Percentiles rank a stretch among this genome's conserved stretches.
These are phyloP conservation scores for Porites cylindrica DNA, from an alignment of 92 coral and sea anemone species.

Conservation along the genomic window DNA sequence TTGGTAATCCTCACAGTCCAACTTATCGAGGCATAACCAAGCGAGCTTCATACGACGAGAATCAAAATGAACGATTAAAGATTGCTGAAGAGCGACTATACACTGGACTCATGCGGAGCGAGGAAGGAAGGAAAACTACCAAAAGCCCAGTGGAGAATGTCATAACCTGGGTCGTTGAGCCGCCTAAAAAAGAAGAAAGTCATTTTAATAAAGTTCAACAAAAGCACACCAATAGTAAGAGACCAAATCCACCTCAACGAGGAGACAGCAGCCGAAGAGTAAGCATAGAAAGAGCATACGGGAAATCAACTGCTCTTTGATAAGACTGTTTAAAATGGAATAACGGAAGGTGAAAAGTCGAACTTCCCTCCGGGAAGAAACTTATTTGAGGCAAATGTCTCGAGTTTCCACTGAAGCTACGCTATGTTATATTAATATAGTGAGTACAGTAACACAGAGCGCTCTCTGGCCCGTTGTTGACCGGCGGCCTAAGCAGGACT, in stretches of 20 bases:
- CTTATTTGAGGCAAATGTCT: not conserved
- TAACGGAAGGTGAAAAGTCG: no score
- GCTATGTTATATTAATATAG: not conserved
- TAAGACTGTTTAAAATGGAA: not conserved
- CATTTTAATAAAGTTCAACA: not conserved
- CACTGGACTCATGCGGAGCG: constrained; percentile 16
- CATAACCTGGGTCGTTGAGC: constrained; percentile 78
- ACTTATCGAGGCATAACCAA: constrained; percentile 16
- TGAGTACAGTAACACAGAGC: not conserved
- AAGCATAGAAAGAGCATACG: constrained; percentile 13
- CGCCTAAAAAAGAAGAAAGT: constrained; percentile 34
- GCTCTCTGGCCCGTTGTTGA: constrained; percentile 23
- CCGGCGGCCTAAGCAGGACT: constrained; percentile 24
- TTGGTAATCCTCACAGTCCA: constrained; percentile 62
- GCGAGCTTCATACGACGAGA: constrained; percentile 47
- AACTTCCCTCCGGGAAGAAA: not conserved
- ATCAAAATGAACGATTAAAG: constrained; percentile 42
- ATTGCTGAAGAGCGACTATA: constrained; percentile 41
- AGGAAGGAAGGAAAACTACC: constrained; percentile 36
- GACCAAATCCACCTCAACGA: constrained; percentile 52
- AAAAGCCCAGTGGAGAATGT: constrained; percentile 72
- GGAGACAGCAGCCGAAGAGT: constrained; percentile 22
- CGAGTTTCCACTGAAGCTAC: no score
- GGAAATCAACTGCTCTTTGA: constrained; percentile 29
- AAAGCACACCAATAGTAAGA: not conserved